A percentile compares a stretch with the other conserved stretches of the same genome.
phyloP scores from a whole-genome alignment of 2,113 vertebrate species.

The Caretta caretta region DNA sequence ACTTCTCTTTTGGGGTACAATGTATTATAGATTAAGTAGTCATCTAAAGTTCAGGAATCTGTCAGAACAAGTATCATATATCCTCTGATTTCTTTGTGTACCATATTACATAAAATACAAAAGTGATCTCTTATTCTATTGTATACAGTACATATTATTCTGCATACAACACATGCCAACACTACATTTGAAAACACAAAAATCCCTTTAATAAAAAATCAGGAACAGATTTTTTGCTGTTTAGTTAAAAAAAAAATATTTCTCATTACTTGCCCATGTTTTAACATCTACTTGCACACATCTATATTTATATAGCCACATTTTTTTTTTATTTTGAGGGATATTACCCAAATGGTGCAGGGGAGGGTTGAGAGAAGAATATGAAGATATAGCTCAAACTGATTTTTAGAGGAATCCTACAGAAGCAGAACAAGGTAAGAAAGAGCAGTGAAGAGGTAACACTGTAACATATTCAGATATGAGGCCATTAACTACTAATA shows the following conservation, averaged over 20 bases:
- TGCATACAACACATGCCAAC: neutral
- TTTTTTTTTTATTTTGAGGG: neutral
- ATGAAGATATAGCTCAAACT: neutral
- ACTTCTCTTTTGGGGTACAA: neutral
- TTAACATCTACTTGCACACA: neutral
- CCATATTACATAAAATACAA: neutral
- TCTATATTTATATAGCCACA: neutral
- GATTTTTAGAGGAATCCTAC: rapidly evolving
- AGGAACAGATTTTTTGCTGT: neutral
- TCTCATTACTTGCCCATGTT: neutral
- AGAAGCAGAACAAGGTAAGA: neutral
- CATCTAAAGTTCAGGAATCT: neutral
- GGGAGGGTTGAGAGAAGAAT: neutral
- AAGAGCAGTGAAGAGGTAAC: neutral
- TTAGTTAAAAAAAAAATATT: neutral
- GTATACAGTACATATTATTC: neutral
- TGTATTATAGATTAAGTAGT: neutral
- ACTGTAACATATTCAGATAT: neutral
- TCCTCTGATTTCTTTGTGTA: neutral
- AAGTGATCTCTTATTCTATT: neutral
- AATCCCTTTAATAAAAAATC: neutral
- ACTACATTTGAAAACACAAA: neutral
- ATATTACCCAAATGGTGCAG: neutral
- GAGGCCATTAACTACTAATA: neutral
- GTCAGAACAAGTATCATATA: neutral